Evolutionary conservation across 2,113 vertebrate species (phyloP).

Genomic region (Cebus imitator): DNA sequence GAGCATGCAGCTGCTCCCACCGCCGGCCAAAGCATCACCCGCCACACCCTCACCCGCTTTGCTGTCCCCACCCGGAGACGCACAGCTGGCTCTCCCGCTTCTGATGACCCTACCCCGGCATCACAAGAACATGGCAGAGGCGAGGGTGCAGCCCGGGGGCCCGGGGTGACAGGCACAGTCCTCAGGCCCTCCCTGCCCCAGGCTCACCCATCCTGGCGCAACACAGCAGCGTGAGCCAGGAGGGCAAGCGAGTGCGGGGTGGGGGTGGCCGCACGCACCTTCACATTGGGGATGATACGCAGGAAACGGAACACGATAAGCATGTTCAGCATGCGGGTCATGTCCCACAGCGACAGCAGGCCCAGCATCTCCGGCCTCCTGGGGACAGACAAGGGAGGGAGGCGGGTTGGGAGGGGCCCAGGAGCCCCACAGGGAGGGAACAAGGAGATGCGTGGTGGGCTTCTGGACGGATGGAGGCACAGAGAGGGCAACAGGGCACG

Average conservation of each 20-base stretch:
- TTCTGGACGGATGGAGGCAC: too few species aligned
- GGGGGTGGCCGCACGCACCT: slow-evolving; percentile 80
- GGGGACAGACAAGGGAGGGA: background rate
- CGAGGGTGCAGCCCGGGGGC: background rate
- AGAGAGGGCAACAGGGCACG: background rate
- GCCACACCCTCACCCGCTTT: fast-evolving
- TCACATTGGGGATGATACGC: slow-evolving; percentile 93
- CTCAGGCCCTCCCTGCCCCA: background rate
- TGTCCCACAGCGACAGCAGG: slow-evolving; percentile 92
- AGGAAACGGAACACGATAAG: slow-evolving; percentile 95
- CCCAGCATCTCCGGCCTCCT: slow-evolving; percentile 86
- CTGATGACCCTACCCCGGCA: background rate
- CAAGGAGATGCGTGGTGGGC: too few species aligned
- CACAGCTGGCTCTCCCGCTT: background rate
- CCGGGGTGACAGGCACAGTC: fast-evolving
- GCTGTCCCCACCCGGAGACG: fast-evolving
- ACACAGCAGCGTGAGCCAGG: fast-evolving
- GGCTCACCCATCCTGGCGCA: fast-evolving
- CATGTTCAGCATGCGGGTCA: slow-evolving; percentile 93
- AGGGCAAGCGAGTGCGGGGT: fast-evolving
- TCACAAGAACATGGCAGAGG: fast-evolving
- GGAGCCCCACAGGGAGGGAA: fast-evolving
- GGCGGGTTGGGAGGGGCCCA: fast-evolving
- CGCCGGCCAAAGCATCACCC: fast-evolving
- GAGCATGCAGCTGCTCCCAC: background rate